Percentiles rank a stretch among this genome's conserved stretches.
phyloP scores from a whole-genome alignment of 2,113 vertebrate genomes.

The Alaudala cheleensis region DNA sequence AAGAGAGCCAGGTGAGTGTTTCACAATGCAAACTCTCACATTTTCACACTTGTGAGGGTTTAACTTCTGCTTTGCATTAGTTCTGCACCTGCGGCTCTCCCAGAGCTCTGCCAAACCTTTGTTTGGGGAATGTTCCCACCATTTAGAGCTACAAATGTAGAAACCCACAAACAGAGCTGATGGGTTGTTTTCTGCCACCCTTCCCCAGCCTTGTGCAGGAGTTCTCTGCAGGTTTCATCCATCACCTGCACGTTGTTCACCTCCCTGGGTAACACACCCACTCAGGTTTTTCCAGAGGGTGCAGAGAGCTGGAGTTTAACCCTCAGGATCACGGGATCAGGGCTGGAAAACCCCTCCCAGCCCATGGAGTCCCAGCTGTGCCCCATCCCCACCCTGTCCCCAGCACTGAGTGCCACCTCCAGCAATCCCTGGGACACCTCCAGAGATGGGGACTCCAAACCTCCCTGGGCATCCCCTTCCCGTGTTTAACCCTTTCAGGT shows the following conservation, averaged over 20 bases:
- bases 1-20: not conserved
- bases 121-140: not conserved
- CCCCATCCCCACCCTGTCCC: not conserved
- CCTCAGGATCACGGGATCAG: not conserved
- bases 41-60: not conserved
- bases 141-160: not conserved
- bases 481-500: not conserved
- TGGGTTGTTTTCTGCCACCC: not conserved
- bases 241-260: not conserved
- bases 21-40: not conserved
- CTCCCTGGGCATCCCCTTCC: not conserved
- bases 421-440: not conserved
- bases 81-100: not conserved
- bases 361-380: accelerated
- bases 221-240: not conserved
- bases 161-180: not conserved
- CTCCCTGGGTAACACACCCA: not conserved
- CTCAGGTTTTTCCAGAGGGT: not conserved
- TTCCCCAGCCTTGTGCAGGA: not conserved
- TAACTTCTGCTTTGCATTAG: not conserved
- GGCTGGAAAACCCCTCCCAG: not conserved
- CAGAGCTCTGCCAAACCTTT: not conserved
- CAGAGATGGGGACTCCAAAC: not conserved
- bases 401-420: not conserved
- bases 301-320: not conserved